These are phyloP conservation scores for Amblyopsis hoosieri DNA, from an alignment of 2,797 vertebrate genomes.

Conservation along the genomic window DNA sequence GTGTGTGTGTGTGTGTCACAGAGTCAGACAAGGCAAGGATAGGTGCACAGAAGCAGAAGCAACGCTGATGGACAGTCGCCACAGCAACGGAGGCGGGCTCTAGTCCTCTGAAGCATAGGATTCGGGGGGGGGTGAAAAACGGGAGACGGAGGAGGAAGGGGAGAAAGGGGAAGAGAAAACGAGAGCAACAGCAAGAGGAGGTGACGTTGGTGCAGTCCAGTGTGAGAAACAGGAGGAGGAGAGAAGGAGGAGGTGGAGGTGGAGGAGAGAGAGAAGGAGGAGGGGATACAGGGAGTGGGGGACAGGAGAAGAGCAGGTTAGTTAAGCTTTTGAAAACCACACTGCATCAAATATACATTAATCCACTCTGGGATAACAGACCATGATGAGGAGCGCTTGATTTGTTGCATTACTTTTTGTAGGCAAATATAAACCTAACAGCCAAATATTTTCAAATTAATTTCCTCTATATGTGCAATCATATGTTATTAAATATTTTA, in stretches of 20 bases:
- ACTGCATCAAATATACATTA: not conserved
- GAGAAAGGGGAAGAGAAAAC: not conserved
- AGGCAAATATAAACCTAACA: too few species aligned
- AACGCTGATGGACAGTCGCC: conserved; percentile 68
- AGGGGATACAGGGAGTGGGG: conserved; percentile 21
- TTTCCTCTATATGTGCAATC: too few species aligned
- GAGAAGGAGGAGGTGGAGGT: not conserved
- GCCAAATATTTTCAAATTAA: too few species aligned
- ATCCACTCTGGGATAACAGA: conserved; percentile 16
- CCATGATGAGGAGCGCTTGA: conserved; percentile 2
- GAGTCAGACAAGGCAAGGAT: conserved; percentile 30
- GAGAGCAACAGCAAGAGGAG: not conserved
- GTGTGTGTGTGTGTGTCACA: conserved; percentile 8
- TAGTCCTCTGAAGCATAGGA: conserved; percentile 73
- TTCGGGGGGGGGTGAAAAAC: conserved; percentile 6
- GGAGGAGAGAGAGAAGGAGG: conserved; percentile 4
- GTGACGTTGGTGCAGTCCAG: not conserved
- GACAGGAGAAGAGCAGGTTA: conserved; percentile 75
- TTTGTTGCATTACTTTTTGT: not conserved
- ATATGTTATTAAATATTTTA: too few species aligned
- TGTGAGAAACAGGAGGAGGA: conserved; percentile 1
- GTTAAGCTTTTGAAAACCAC: conserved; percentile 58
- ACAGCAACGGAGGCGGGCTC: conserved; percentile 62
- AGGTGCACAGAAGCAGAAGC: conserved; percentile 68
- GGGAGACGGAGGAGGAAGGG: not conserved